Evolutionary conservation across 2,113 vertebrate species (phyloP).

Genomic region (Pelvicachromis taeniatus): DNA sequence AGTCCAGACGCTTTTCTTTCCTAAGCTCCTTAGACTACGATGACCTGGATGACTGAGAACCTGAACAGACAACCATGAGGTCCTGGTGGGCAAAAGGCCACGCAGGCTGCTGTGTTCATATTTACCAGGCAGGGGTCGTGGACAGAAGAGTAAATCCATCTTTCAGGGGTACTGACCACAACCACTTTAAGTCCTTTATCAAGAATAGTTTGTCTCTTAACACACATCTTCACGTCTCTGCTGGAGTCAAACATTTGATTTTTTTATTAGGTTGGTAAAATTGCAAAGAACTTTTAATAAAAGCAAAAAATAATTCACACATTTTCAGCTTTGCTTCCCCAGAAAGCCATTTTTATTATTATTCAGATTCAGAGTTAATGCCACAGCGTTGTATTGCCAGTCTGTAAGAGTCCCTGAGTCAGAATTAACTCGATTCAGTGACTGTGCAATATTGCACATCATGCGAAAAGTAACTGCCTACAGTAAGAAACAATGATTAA

Average conservation of each 20-base stretch:
- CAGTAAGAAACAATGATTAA: slow-evolving; percentile 35
- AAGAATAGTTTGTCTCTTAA: not conserved
- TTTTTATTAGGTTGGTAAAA: not conserved
- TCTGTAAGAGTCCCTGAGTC: slow-evolving; percentile 60
- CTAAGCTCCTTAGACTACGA: no score
- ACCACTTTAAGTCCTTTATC: not conserved
- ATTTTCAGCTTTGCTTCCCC: slow-evolving; percentile 10
- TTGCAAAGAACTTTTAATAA: not conserved
- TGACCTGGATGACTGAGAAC: no score
- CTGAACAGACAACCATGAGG: slow-evolving; percentile 41
- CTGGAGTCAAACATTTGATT: slow-evolving; percentile 9
- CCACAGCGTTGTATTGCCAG: slow-evolving; percentile 45
- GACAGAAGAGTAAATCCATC: slow-evolving; percentile 26
- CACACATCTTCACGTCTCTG: slow-evolving; percentile 29
- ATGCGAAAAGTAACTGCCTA: slow-evolving; percentile 48
- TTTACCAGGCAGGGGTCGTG: not conserved
- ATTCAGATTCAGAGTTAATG: slow-evolving; percentile 44
- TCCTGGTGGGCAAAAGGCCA: slow-evolving; percentile 25
- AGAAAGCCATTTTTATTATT: slow-evolving; percentile 59
- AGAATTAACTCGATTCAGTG: slow-evolving; percentile 53
- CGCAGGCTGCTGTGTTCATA: not conserved
- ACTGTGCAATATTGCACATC: slow-evolving; percentile 43
- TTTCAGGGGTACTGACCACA: slow-evolving; percentile 28
- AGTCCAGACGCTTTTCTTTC: no score
- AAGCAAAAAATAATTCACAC: not conserved